Conservation (phyloP, 1,140 invertebrate genomes). For the Acyrthosiphon pisum region DNA sequence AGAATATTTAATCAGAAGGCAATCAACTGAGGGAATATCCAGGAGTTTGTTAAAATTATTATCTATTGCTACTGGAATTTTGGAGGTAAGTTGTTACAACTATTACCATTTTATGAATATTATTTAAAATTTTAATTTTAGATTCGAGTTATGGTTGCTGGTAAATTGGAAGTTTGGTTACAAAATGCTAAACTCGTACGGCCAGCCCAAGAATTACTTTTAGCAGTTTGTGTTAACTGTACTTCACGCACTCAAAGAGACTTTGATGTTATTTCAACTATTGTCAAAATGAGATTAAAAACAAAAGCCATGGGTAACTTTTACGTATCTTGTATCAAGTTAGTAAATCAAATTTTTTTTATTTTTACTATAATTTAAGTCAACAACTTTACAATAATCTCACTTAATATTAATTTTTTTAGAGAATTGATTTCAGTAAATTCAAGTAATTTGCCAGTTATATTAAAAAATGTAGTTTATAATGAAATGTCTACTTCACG, state of each 20-base stretch:
- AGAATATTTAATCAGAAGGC: constrained; percentile 84
- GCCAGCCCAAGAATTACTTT: constrained; percentile 90
- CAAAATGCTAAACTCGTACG: constrained; percentile 93
- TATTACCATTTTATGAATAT: neutral
- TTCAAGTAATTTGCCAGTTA: constrained; percentile 82
- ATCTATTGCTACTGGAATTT: constrained; percentile 82
- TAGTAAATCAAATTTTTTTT: constrained; percentile 61
- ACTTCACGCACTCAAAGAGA: constrained; percentile 79
- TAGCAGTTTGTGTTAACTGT: constrained; percentile 90
- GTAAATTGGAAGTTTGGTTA: constrained; percentile 90
- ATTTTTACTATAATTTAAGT: neutral
- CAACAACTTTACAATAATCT: neutral
- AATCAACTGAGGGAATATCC: constrained; percentile 84
- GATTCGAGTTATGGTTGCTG: constrained; percentile 81
- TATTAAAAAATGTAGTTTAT: constrained; percentile 91
- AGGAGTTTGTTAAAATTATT: constrained; percentile 87
- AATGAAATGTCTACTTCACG: constrained; percentile 91
- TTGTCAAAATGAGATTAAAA: constrained; percentile 91
- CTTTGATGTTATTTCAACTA: constrained; percentile 86
- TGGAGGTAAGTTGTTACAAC: constrained; percentile 68
- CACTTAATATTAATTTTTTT: constrained; percentile 58
- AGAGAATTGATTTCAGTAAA: constrained; percentile 79
- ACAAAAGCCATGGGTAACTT: constrained; percentile 90
- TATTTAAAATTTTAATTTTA: constrained; percentile 59
- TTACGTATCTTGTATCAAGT: constrained; percentile 84